Base-by-base conservation (phyloP, 2,113 vertebrate species). In the Bufo bufo region DNA sequence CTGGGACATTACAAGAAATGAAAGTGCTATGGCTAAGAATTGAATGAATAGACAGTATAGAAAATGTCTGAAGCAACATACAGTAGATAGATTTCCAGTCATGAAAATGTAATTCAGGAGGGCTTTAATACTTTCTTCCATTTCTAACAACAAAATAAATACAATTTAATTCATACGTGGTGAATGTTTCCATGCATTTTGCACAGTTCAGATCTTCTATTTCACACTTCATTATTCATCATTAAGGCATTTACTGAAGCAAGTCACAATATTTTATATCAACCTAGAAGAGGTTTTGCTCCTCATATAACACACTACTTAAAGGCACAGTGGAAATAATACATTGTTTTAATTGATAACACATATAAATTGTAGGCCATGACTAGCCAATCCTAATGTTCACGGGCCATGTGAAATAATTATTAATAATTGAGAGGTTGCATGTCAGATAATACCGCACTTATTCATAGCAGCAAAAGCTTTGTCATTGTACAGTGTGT, bases 231-330 rank as follows among this genome's bases (percentile, higher is more conserved):
- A 81, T 61, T 61, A 61, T 81, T 81, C 33, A 54, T 23, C 49
- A 43, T 16, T 81, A 61, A 61, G 61, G 23, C 33, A 47, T 59
- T 82, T 59, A 82, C 58, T 81, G 56, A 47, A 61, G 79, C 58
- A 61, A 82, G 58, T 63, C 56, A 82, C 56, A 82, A 82, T 82
- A 82, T 82, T 82, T 45, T 82, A 63, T 47, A 33, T 23, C 23
- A 82, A 54, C 43, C n/a, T 65, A 49, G 58, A 82, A 82, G 59
- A 45, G 45, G 9, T 45, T 20, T 20, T 19, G 6, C 20, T 63
- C 11, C 17, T 58, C 23, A 80, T 5, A n/a, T 45, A 58, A 13
- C 23, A 58, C n/a, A 63, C 4, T n/a, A 6, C 65, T 65, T 49
- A 82, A 82, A 47, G n/a, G 47, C 19, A n/a, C 4, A 54, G 59